phyloP scores from a whole-genome alignment of 1,140 invertebrate species.

The Propsilocerus akamusi region DNA sequence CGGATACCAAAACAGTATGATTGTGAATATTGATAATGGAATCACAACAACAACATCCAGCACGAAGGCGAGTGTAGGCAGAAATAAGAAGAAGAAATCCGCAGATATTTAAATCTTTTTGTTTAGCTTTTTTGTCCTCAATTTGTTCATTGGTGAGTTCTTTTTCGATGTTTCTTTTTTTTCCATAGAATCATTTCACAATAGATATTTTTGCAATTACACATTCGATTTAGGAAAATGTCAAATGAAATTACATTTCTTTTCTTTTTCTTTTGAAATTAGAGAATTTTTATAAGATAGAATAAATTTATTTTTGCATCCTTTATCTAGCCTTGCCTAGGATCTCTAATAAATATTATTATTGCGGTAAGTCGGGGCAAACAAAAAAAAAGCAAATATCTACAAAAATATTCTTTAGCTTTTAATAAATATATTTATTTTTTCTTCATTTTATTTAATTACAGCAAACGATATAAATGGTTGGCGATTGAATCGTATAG shows the following conservation, averaged over 20 bases:
- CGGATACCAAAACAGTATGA: background rate
- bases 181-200: background rate
- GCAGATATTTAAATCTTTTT: background rate
- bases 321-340: constrained; percentile 35
- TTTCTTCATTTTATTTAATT: constrained; percentile 17
- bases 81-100: background rate
- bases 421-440: background rate
- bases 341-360: constrained; percentile 39
- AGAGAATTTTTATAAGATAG: background rate
- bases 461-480: constrained; percentile 55
- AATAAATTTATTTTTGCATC: constrained; percentile 14
- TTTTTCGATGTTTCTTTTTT: background rate
- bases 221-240: constrained; percentile 12
- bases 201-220: background rate
- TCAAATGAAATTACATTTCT: constrained; percentile 9
- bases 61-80: background rate
- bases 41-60: background rate
- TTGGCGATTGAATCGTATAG: constrained; percentile 59
- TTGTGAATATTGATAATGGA: constrained; percentile 1
- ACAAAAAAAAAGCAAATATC: background rate
- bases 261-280: constrained; percentile 8
- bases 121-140: background rate
- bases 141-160: background rate
- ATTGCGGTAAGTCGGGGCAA: constrained; percentile 36
- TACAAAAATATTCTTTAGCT: background rate